These are phyloP conservation scores for Allygus modestus DNA, from an alignment of 2,888 invertebrate species.

Conservation along the genomic window DNA sequence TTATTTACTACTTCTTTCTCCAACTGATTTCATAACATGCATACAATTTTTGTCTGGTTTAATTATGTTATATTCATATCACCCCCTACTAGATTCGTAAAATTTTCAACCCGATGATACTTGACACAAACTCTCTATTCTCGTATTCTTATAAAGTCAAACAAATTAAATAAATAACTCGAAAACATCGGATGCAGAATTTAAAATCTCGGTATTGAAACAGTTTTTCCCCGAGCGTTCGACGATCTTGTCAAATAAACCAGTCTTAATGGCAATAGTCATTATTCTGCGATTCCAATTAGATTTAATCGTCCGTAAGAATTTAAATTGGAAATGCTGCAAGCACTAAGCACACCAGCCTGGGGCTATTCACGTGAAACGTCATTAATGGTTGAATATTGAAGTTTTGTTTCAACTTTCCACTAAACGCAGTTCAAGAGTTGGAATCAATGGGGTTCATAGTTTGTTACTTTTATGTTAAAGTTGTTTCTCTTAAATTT, in stretches of 20 bases:
- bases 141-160: too few relatives aligned
- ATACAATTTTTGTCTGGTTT: too few relatives aligned
- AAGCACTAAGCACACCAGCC: not conserved
- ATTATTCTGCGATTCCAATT: constrained; percentile 54
- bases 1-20: too few relatives aligned
- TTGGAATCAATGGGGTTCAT: too few relatives aligned
- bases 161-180: too few relatives aligned
- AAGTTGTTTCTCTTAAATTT: too few relatives aligned
- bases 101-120: too few relatives aligned
- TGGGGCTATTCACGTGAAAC: not conserved
- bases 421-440: not conserved
- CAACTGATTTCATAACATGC: too few relatives aligned
- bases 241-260: constrained; percentile 39
- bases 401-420: constrained; percentile 15
- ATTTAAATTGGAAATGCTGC: constrained; percentile 46
- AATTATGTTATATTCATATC: too few relatives aligned
- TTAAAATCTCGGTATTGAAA: not conserved
- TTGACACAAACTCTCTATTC: too few relatives aligned
- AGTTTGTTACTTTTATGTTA: too few relatives aligned
- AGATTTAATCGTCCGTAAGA: constrained; percentile 45
- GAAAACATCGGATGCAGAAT: not conserved
- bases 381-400: constrained; percentile 12
- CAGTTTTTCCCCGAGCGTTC: constrained; percentile 1
- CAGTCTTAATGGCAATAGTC: constrained; percentile 51
- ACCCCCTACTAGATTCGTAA: too few relatives aligned